Base-by-base conservation (phyloP, 2,797 vertebrate genomes). In the Neosalanx taihuensis region DNA sequence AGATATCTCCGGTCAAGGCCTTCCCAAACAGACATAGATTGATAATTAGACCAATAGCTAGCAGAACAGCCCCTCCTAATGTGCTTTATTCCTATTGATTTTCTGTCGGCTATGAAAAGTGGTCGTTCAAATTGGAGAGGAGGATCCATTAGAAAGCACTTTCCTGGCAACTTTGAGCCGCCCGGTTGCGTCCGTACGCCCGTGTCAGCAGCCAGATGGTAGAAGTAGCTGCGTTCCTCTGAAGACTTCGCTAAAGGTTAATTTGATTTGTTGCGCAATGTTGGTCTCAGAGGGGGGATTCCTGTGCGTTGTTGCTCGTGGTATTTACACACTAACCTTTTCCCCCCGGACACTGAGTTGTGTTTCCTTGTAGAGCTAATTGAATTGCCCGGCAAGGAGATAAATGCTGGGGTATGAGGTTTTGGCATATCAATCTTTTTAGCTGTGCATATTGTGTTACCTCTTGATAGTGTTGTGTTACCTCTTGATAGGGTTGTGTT, bases 31-130 rank as follows among this genome's bases (percentile, higher is more conserved):
- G 95, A 96, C 95, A 94, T 90, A 96, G 96, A 97, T 97, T 95
- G 95, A 97, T 97, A 97, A 96, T 97, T 92, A 85, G 89, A 91
- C 94, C 91, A 89, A 92, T 91, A 85, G 93, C 89, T 89, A 84
- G 92, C 92, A 94, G 94, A 95, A 94, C 94, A 93, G 92, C 89
- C 90, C 86, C 90, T 91, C 3, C 92, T 96, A 95, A 96, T 96
- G 93, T 95, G 94, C 96, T 96, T 97, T 96, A 96, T 97, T 94
- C 94, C 91, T 93, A 98, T 99, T 91, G 96, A 99, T 99, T 97
- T 97, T 94, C 92, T 96, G 96, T 96, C 96, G 94, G 90, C 94
- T 94, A 94, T 96, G 95, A 97, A 93, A 95, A 96, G 94, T 96
- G 92, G 90, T 90, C 83, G 85, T 91, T 95, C 88, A 94, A 93